Evolutionary conservation across 2,797 vertebrate genomes (phyloP), one percentile per base, ranked within the genome.

Genomic region (Anguilla obscura): DNA sequence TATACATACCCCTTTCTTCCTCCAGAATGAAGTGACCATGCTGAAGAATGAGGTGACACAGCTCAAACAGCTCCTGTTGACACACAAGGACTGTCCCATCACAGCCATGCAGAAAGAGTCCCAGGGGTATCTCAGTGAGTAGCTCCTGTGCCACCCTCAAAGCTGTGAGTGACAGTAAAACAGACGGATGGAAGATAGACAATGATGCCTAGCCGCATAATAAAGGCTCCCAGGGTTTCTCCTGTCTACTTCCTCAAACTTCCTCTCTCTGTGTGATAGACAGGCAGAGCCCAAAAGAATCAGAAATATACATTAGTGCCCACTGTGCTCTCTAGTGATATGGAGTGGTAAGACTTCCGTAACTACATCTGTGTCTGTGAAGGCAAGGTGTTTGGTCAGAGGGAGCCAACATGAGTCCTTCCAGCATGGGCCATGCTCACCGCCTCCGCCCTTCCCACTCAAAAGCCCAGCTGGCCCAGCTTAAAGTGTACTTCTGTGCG

Each of bases 61-160:
- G 94, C 98, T 99, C 93, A 99, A 99, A 94, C 98, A 99, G 96
- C 96, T 99, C 92, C 97, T 99, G 94, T 95, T 99, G 95, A 99
- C 99, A 90, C 99, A 99, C 95, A 99, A 99, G 96, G 98, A 99
- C 95, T 99, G 99, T 95, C 99, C 98, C 86, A 99, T 99, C 96
- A 99, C 98, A 94, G 97, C 98, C 95, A 98, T 99, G 98, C 98
- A 99, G 96, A 99, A 99, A 96, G 98, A 99, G 91, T 97, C 98
- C 30, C 99, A 99, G 97, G 98, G 98, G 96, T 99, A 99, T 96
- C 97, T 99, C 96, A 99, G 99, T 99, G 97, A 99, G 99, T 98
- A 96, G 91, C 91, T 89, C 89, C 79, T 82, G 45, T 27, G 6
- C 79, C 45, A 48, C 14, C 40, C 79, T 82, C 79, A 7, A 48